Conservation (phyloP, 2,797 vertebrate species). For the Betta splendens region DNA sequence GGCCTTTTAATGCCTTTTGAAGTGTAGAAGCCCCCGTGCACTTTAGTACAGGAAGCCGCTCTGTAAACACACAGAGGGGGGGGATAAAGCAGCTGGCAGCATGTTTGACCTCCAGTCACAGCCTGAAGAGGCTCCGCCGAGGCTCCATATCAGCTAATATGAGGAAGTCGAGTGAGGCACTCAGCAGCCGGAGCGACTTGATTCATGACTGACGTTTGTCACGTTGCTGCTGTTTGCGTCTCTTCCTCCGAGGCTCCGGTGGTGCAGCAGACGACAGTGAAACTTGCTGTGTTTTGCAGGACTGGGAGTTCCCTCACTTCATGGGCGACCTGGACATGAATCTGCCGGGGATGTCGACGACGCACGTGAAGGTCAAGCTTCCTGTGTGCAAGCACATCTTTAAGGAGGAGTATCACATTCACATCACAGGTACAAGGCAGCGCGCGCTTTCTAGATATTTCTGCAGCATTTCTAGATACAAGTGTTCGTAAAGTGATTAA, state of each 20-base stretch:
- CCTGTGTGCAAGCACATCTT: conserved; percentile 93
- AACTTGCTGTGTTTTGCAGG: conserved; percentile 75
- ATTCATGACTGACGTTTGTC: conserved; percentile 41
- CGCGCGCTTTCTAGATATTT: no score
- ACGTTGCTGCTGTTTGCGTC: conserved; percentile 1
- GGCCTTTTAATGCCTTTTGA: conserved; percentile 65
- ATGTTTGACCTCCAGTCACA: conserved; percentile 57
- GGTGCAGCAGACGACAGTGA: background rate
- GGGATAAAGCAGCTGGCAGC: conserved; percentile 33
- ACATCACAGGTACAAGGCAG: conserved; percentile 94
- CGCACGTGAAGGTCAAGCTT: conserved; percentile 93
- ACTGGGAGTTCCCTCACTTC: conserved; percentile 99
- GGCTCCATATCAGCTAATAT: conserved; percentile 50
- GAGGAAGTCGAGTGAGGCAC: conserved; percentile 38
- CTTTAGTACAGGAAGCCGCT: conserved; percentile 32
- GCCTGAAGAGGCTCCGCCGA: conserved; percentile 42
- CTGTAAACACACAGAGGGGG: conserved; percentile 48
- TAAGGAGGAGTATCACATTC: conserved; percentile 96
- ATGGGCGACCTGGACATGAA: conserved; percentile 98
- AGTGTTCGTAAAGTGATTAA: conserved; percentile 31
- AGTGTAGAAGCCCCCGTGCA: conserved; percentile 54
- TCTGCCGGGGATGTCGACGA: conserved; percentile 92
- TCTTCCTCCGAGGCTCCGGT: background rate
- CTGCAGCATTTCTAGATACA: background rate
- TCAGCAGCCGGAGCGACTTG: conserved; percentile 26